phyloP scores from a whole-genome alignment of 2,113 vertebrate genomes.

The Scartelaos histophorus region DNA sequence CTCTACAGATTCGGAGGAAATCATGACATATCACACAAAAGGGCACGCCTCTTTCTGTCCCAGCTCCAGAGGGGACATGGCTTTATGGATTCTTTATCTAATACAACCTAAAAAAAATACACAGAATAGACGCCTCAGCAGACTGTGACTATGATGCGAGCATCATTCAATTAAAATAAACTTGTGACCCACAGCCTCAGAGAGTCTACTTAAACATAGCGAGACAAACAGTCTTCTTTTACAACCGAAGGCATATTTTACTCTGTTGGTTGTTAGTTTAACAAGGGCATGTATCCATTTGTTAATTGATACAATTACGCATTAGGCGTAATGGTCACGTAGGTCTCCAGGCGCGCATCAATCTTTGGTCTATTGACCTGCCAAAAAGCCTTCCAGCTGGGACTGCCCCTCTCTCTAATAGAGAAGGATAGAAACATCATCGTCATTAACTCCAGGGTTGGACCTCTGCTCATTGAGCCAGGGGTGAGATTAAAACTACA shows the following conservation, averaged over 20 bases:
- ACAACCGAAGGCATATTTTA: constrained; percentile 75
- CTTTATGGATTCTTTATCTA: constrained; percentile 64
- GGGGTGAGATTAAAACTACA: constrained; percentile 31
- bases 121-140: no score
- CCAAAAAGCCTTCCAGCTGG: constrained; percentile 71
- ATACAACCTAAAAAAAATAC: constrained; percentile 58
- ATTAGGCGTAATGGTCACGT: constrained; percentile 79
- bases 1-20: constrained; percentile 43
- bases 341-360: constrained; percentile 81
- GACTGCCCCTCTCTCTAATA: constrained; percentile 68
- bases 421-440: constrained; percentile 74
- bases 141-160: no score
- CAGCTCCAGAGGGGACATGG: constrained; percentile 29
- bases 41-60: constrained; percentile 12
- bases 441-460: constrained; percentile 67
- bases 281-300: constrained; percentile 83
- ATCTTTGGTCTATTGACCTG: constrained; percentile 83
- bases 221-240: constrained; percentile 53
- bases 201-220: constrained; percentile 70
- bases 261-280: constrained; percentile 79
- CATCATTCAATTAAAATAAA: constrained; percentile 77
- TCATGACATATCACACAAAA: constrained; percentile 38
- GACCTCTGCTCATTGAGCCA: constrained; percentile 68
- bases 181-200: constrained; percentile 65
- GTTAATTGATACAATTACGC: constrained; percentile 91